Base-by-base conservation (phyloP, 2,113 vertebrate genomes). In the Lates calcarifer region DNA sequence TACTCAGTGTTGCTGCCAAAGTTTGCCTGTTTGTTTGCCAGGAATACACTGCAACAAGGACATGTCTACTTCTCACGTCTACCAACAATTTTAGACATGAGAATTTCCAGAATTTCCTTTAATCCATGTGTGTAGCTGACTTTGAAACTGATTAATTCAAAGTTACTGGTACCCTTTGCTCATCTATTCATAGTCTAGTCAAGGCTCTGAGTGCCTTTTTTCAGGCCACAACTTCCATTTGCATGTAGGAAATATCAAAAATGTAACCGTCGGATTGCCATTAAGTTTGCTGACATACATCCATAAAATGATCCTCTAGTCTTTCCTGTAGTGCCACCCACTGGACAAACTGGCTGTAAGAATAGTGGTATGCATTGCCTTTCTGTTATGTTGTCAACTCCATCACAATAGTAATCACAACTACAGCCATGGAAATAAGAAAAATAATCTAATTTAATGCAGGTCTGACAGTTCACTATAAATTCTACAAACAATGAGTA, bases 241-340 rank as follows among this genome's bases (percentile, higher is more conserved):
- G n/a, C 6, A 51, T 8, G 3, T 1, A 51, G 31, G 1, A 51
- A 55, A 41, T n/a, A 11, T 55, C 2, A 12, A 24, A 24, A n/a
- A 24, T 65, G 14, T 33, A n/a, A 56, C 29, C 18, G 24, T 5
- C 43, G 53, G 31, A 37, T 29, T 24, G 28, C 20, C 1, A 57
- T 47, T 11, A 20, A 2, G 6, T 28, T 31, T 31, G 2, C 24
- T 75, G 58, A 6, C 9, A 53, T 18, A 31, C 8, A 22, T 41
- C 17, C 10, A 33, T 31, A 5, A 22, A 26, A 26, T 77, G 0
- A 60, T 2, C 12, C 37, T 13, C 37, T 61, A 4, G 37, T n/a
- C 39, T 47, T 58, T 45, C 63, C 63, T 77, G 22, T 28, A 28
- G n/a, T 49, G 24, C 74, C 39, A 45, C n/a, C 29, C n/a, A 26